Evolutionary conservation across 2,888 invertebrate species (phyloP).

Genomic region (Brenthis ino): DNA sequence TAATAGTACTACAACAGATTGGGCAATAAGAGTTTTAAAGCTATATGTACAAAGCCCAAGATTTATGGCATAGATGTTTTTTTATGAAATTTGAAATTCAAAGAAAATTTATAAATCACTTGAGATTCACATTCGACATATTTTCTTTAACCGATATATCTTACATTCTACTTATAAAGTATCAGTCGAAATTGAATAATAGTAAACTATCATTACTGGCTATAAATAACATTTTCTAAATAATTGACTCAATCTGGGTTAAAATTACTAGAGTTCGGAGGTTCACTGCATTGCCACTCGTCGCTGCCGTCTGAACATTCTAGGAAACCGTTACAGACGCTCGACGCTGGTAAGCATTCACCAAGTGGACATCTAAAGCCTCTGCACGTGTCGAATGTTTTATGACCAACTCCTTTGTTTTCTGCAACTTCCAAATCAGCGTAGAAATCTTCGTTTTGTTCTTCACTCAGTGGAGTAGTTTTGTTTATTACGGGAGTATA

Average conservation of each 20-base stretch:
- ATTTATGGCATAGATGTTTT: constrained; percentile 54
- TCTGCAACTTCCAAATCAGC: constrained; percentile 72
- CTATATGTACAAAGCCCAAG: constrained; percentile 74
- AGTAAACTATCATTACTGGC: constrained; percentile 65
- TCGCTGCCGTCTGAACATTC: constrained; percentile 90
- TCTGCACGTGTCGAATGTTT: constrained; percentile 74
- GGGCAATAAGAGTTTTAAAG: constrained; percentile 46
- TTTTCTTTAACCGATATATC: constrained; percentile 19
- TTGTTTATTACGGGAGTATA: constrained; percentile 58
- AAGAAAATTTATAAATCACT: constrained; percentile 20
- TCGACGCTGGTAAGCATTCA: constrained; percentile 86
- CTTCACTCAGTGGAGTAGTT: constrained; percentile 41
- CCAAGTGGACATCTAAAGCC: constrained; percentile 90
- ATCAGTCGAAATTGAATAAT: constrained; percentile 73
- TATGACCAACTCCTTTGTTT: constrained; percentile 56
- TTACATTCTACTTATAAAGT: constrained; percentile 67
- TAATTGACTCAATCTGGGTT: constrained; percentile 59
- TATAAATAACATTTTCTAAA: constrained; percentile 46
- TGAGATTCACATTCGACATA: constrained; percentile 23
- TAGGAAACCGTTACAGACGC: constrained; percentile 89
- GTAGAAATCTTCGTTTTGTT: constrained; percentile 62
- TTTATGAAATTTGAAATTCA: constrained; percentile 22
- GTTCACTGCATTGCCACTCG: constrained; percentile 82
- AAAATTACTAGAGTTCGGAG: constrained; percentile 51
- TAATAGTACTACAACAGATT: constrained; percentile 50